These are phyloP conservation scores for Drosophila merina DNA, from an alignment of 2,888 invertebrate genomes.

Conservation along the genomic window DNA sequence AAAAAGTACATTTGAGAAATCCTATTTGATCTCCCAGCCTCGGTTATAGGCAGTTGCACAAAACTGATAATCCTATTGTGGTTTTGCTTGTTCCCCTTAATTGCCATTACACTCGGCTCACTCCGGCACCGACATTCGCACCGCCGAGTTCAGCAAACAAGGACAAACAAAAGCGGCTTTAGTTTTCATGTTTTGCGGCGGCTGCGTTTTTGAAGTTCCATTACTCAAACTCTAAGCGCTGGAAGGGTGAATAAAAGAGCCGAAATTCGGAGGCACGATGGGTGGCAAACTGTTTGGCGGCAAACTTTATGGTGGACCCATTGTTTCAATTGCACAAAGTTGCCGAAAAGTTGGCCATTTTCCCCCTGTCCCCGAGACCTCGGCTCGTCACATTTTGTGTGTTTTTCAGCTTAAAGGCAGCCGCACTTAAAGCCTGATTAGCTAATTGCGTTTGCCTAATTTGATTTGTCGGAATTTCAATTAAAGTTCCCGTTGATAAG, in stretches of 20 bases:
- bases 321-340: conserved; percentile 69
- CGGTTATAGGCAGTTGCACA: conserved; percentile 50
- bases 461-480: conserved; percentile 42
- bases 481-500: conserved; percentile 37
- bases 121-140: conserved; percentile 8
- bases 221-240: conserved; percentile 66
- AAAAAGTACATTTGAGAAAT: conserved; percentile 27
- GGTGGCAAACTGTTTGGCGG: conserved; percentile 49
- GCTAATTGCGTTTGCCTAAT: conserved; percentile 56
- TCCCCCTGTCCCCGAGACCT: conserved; percentile 10
- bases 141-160: conserved; percentile 4
- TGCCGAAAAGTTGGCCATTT: conserved; percentile 48
- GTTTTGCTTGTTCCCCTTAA: conserved; percentile 62
- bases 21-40: conserved; percentile 52
- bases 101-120: conserved; percentile 52
- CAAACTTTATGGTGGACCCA: conserved; percentile 46
- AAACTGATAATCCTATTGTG: conserved; percentile 76
- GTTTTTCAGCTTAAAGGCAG: conserved; percentile 19
- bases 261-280: background rate
- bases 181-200: conserved; percentile 68
- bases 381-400: conserved; percentile 37
- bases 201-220: conserved; percentile 76
- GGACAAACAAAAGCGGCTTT: conserved; percentile 68
- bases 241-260: conserved; percentile 19
- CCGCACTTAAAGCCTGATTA: conserved; percentile 56